phyloP scores from a whole-genome alignment of 2,113 vertebrate genomes.

The Chiloscyllium plagiosum region DNA sequence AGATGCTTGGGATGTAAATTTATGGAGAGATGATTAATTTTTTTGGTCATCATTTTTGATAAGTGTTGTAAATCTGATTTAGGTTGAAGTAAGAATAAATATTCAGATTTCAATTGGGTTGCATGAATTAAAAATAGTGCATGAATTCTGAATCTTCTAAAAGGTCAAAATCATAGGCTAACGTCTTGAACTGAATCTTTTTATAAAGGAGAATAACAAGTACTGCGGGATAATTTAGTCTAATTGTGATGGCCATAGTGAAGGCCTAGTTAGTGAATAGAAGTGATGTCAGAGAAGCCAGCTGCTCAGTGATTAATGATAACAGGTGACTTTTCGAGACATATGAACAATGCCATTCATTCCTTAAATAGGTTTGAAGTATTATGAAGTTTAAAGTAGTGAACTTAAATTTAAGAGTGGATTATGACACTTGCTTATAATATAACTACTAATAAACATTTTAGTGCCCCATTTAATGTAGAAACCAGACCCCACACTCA shows the following conservation, averaged over 20 bases:
- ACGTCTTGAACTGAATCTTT: constrained; percentile 45
- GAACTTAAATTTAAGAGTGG: constrained; percentile 26
- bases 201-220: not conserved
- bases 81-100: constrained; percentile 54
- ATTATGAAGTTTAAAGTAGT: constrained; percentile 50
- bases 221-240: not conserved
- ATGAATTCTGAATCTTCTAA: constrained; percentile 53
- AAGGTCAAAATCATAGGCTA: constrained; percentile 51
- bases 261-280: constrained; percentile 46
- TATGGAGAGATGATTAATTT: constrained; percentile 80
- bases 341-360: constrained; percentile 50
- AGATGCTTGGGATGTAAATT: constrained; percentile 77
- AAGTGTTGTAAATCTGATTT: constrained; percentile 86
- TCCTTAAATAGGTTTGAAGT: constrained; percentile 53
- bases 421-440: not conserved
- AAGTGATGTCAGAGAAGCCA: constrained; percentile 53
- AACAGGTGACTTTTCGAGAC: constrained; percentile 53
- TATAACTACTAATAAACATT: not conserved
- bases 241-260: not conserved
- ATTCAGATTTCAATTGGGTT: constrained; percentile 59
- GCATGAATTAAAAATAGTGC: constrained; percentile 56
- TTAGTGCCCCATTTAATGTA: not conserved
- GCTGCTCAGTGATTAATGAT: constrained; percentile 55
- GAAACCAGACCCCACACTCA: not conserved
- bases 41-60: constrained; percentile 74